Evolutionary conservation across 2,888 invertebrate genomes (phyloP).

Genomic region (Tipula helvola): DNA sequence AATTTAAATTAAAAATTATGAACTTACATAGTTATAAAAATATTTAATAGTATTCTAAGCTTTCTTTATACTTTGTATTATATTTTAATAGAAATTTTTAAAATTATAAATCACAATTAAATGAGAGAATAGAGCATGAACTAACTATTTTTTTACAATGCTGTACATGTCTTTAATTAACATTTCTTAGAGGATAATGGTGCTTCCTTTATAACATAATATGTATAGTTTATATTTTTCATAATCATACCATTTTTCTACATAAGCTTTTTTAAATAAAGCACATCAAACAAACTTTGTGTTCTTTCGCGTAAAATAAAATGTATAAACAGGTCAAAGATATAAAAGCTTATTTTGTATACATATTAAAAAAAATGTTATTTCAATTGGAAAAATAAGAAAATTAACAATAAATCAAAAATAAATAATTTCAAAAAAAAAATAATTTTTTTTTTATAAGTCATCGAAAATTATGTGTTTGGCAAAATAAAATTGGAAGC

Average conservation of each 20-base stretch:
- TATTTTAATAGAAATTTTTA: background rate
- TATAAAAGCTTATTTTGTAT: background rate
- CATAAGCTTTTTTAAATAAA: too few species aligned
- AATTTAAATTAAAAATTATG: too few species aligned
- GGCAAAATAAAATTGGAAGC: background rate
- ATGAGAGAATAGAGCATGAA: background rate
- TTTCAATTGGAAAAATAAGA: background rate
- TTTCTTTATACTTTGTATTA: background rate
- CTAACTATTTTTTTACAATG: background rate
- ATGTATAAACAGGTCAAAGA: too few species aligned
- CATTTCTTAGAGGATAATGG: too few species aligned
- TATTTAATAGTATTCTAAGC: too few species aligned
- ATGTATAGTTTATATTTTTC: too few species aligned
- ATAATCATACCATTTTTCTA: too few species aligned
- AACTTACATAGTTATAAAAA: too few species aligned
- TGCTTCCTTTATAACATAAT: too few species aligned
- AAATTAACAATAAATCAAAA: background rate
- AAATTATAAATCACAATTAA: background rate
- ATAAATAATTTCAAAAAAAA: background rate
- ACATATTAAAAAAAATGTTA: background rate
- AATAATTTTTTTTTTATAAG: background rate
- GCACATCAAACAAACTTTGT: too few species aligned
- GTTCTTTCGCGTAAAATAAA: too few species aligned
- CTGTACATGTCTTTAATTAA: background rate
- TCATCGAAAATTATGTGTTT: background rate